Evolutionary conservation across 1,140 invertebrate genomes (phyloP).

Genomic region (Piezodorus guildinii): DNA sequence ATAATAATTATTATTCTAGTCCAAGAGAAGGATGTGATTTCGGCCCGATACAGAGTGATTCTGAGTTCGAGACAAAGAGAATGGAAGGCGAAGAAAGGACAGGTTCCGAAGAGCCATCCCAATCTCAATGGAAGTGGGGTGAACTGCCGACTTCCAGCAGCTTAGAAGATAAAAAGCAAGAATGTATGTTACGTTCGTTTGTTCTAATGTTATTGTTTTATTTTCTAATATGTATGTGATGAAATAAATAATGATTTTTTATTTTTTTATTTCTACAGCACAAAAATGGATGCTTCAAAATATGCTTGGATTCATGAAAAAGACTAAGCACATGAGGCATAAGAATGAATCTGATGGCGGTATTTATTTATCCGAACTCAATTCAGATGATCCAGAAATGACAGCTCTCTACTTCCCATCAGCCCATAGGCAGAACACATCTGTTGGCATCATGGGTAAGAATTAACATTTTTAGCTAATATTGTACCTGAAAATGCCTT

Average conservation of each 20-base stretch:
- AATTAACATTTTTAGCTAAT: too few relatives aligned
- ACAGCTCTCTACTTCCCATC: slow-evolving; percentile 76
- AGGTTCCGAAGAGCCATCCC: slow-evolving; percentile 34
- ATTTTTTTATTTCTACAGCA: slow-evolving; percentile 36
- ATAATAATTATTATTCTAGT: not conserved
- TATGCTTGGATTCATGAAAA: slow-evolving; percentile 88
- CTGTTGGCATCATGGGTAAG: too few relatives aligned
- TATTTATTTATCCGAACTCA: slow-evolving; percentile 87
- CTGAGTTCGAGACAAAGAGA: slow-evolving; percentile 74
- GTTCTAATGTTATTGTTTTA: not conserved
- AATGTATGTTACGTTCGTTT: slow-evolving; percentile 23
- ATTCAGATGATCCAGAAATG: slow-evolving; percentile 72
- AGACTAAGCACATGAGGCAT: slow-evolving; percentile 56
- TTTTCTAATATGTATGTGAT: not conserved
- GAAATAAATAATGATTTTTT: not conserved
- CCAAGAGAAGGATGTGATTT: slow-evolving; percentile 1
- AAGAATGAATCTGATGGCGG: slow-evolving; percentile 67
- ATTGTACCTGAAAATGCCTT: too few relatives aligned
- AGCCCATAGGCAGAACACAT: not conserved
- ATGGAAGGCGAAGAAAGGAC: slow-evolving; percentile 34
- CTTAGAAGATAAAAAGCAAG: slow-evolving; percentile 22
- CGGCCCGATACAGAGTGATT: slow-evolving; percentile 83
- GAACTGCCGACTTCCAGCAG: slow-evolving; percentile 59
- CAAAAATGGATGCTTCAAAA: slow-evolving; percentile 71
- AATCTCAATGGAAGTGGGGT: slow-evolving; percentile 88